Evolutionary conservation across 2,113 vertebrate genomes (phyloP).

Genomic region (Glaucomys volans): DNA sequence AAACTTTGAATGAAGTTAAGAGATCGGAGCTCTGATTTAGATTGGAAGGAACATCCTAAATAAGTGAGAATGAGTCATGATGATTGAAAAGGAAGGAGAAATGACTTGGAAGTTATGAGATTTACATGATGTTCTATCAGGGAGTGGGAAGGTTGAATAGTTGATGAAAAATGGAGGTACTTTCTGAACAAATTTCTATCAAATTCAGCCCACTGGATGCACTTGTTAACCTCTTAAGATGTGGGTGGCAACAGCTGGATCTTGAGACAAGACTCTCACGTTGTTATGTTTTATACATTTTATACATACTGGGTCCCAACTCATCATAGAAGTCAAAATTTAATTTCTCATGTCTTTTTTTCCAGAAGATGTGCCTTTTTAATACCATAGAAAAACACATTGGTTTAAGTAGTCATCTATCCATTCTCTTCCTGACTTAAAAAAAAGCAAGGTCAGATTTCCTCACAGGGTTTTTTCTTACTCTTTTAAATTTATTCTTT

Average conservation of each 20-base stretch:
- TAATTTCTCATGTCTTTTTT: not conserved
- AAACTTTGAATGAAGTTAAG: not conserved
- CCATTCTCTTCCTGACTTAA: not conserved
- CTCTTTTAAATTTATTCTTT: slow-evolving; percentile 20
- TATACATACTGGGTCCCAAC: not conserved
- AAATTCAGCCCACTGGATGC: not conserved
- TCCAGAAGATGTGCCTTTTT: not conserved
- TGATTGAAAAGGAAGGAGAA: slow-evolving; percentile 55
- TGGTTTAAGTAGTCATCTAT: not conserved
- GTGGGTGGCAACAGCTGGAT: not conserved
- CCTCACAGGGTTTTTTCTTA: not conserved
- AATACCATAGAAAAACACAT: not conserved
- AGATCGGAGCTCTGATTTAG: not conserved
- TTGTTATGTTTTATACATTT: not conserved
- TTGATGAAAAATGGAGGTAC: slow-evolving; percentile 9
- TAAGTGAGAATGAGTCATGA: slow-evolving; percentile 41
- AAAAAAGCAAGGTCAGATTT: not conserved
- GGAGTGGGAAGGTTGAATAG: not conserved
- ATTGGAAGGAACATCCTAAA: not conserved
- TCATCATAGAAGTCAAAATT: not conserved
- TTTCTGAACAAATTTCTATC: not conserved
- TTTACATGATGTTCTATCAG: slow-evolving; percentile 47
- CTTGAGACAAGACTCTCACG: not conserved
- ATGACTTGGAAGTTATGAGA: slow-evolving; percentile 42
- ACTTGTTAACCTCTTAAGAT: not conserved